Percentiles rank a stretch among this genome's conserved stretches.
phyloP scores from a whole-genome alignment of 2,888 invertebrate genomes.

The Dioctria linearis region DNA sequence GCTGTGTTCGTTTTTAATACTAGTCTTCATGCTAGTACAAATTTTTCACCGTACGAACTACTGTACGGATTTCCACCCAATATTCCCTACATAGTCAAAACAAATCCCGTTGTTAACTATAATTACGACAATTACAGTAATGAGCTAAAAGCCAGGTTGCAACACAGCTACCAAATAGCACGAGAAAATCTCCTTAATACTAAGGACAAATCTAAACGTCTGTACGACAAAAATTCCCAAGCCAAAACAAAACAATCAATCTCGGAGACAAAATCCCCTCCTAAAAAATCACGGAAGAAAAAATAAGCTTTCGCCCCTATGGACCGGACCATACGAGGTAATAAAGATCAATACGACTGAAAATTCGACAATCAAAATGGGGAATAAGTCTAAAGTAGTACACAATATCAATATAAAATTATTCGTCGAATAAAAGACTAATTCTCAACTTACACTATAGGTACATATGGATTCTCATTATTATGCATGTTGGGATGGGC shows the following conservation, averaged over 20 bases:
- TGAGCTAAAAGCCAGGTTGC: constrained; percentile 39
- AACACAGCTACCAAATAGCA: constrained; percentile 44
- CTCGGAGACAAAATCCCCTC: constrained; percentile 45
- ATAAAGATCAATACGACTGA: constrained; percentile 24
- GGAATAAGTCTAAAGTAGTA: background rate
- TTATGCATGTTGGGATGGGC: background rate
- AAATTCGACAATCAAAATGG: constrained; percentile 47
- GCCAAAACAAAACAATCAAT: constrained; percentile 13
- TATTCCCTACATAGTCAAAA: constrained; percentile 24
- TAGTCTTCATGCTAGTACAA: constrained; percentile 59
- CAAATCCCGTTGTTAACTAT: constrained; percentile 39
- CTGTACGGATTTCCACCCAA: constrained; percentile 40
- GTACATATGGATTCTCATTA: background rate
- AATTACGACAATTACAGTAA: constrained; percentile 47
- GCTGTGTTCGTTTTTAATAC: constrained; percentile 63
- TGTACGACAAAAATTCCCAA: constrained; percentile 46
- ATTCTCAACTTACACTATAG: constrained; percentile 11
- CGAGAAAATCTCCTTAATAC: constrained; percentile 36
- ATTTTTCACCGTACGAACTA: constrained; percentile 46
- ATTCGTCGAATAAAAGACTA: background rate
- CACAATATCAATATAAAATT: constrained; percentile 27
- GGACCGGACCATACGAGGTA: constrained; percentile 53
- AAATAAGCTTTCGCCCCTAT: constrained; percentile 51
- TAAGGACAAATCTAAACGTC: constrained; percentile 31
- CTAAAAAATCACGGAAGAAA: constrained; percentile 51